Evolutionary conservation across 1,140 invertebrate genomes (phyloP), one percentile per base, ranked within the genome.

Genomic region (Diorhabda carinulata): DNA sequence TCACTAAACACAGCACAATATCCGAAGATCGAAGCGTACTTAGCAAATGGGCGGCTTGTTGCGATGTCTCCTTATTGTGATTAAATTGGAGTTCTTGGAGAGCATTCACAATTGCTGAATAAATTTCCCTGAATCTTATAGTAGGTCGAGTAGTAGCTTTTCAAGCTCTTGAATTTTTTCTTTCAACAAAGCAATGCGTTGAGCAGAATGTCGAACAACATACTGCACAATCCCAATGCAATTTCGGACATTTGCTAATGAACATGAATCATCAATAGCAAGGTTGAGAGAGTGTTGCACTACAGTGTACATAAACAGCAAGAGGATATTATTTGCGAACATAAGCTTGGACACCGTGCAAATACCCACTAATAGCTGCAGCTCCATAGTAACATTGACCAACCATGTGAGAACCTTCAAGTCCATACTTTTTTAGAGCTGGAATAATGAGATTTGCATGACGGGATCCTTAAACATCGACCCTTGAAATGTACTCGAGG

Each of bases 311-410:
- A 68, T 68, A 72, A 62, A 62, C 66, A 40, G 71, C 64, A 57
- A 68, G 62, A 9, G 67, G 60, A 59, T 64, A 71, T 63, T 67
- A 10, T 74, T 69, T 44, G 66, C 25, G 25, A 25, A 25, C 25
- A 25, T 0, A 25, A 25, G 25, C 25, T 25, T 25, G 25, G 25
- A 25, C 76, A 69, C 72, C 76, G 63, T 72, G 72, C 47, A 76
- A 75, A 57, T 70, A 44, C 60, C 25, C 25, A 25, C 25, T 25
- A 0, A 25, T 25, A 25, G 73, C 73, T 64, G 74, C 69, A 45
- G 79, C 76, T 5, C 76, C 75, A 70, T 78, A 73, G 59, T 78
- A 79, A 9, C 75, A 74, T 75, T 78, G 78, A 57, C 73, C 73
- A 60, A 72, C 66, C 61, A 74, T 61, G 58, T 78, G 73, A 42